Base-by-base conservation (phyloP, 2,888 invertebrate species). In the Drosophila mimetica region DNA sequence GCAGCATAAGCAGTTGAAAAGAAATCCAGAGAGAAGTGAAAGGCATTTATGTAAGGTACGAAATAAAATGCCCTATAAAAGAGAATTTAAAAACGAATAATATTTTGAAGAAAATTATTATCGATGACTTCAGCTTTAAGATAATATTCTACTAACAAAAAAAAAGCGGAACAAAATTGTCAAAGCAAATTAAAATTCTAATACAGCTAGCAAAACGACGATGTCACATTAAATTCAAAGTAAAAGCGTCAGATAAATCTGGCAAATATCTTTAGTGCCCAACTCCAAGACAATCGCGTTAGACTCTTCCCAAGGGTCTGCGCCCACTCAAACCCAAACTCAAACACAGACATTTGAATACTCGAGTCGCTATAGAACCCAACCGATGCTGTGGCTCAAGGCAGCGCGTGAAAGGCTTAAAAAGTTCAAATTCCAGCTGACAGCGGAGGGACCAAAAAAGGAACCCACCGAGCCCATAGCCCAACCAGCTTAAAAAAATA, bases 381-480 rank as follows among this genome's bases (percentile, higher is more conserved):
- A 53, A 73, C 67, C 79, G 73, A 63, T 64, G 69, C 66, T 65
- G 61, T 59, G 80, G 84, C 88, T 82, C 80, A 87, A 86, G 82
- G 76, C 87, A 74, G 71, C 80, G 83, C 79, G 86, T 82, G 89
- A 89, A 85, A 75, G 84, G 88, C 86, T 85, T 88, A 85, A 87
- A 89, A 85, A 89, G 83, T 89, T 85, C 88, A 85, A 85, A 89
- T 87, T 87, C 71, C 86, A 85, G 73, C 88, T 83, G 82, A 88
- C 82, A 88, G 69, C 75, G 70, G 64, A 69, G 76, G 75, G 80
- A 58, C 81, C 58, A 44, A 72, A 71, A 71, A 71, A 64, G 70
- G 57, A 72, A 48, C 20, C 79, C 79, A 58, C 50, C 54, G 61
- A 59, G 28, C 42, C 30, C 42, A 14, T 28, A 13, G 41, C n/a